Evolutionary conservation across 2,113 vertebrate species (phyloP).

Genomic region (Carollia perspicillata): DNA sequence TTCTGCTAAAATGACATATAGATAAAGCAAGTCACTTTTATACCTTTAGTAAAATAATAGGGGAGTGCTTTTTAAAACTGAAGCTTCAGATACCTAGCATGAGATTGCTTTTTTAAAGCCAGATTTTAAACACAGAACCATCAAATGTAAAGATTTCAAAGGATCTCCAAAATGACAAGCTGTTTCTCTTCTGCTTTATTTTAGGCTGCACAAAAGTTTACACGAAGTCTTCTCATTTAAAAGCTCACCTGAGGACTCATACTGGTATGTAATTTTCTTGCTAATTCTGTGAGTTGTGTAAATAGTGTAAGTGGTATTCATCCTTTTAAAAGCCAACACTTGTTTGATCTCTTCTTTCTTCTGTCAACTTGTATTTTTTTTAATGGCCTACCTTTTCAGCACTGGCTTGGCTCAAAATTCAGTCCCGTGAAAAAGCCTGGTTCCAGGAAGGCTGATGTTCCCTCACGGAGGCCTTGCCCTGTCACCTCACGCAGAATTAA

Average conservation of each 20-base stretch:
- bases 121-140: constrained; percentile 67
- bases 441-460: constrained; percentile 43
- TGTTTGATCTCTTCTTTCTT: constrained; percentile 73
- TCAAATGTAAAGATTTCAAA: constrained; percentile 70
- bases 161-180: constrained; percentile 61
- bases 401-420: constrained; percentile 58
- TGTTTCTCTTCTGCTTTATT: constrained; percentile 66
- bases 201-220: constrained; percentile 97
- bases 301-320: constrained; percentile 77
- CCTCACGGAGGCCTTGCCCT: constrained; percentile 41
- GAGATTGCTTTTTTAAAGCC: constrained; percentile 54
- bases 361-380: constrained; percentile 73
- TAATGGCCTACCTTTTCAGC: constrained; percentile 71
- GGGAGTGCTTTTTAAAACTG: background rate
- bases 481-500: constrained; percentile 64
- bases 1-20: background rate
- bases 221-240: constrained; percentile 98
- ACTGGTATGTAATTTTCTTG: constrained; percentile 89
- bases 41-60: constrained; percentile 42
- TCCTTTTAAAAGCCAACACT: constrained; percentile 66
- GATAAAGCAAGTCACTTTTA: constrained; percentile 43
- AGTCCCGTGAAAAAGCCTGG: constrained; percentile 53
- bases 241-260: constrained; percentile 97
- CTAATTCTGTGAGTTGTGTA: constrained; percentile 58
- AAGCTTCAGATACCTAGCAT: constrained; percentile 51